Conservation (phyloP, 1,140 invertebrate species). For the Eurosta solidaginis region DNA sequence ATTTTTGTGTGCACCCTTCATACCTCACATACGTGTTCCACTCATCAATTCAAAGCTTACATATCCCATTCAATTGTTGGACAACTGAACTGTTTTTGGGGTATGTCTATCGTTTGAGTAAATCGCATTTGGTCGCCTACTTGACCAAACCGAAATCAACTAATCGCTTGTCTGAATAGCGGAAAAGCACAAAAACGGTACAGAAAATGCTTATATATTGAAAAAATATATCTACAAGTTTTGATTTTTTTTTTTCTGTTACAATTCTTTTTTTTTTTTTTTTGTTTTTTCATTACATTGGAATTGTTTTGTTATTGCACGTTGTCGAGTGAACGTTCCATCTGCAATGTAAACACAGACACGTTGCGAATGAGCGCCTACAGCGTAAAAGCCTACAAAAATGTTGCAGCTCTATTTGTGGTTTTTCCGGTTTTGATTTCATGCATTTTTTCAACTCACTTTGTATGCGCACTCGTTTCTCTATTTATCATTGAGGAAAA, state of each 20-base stretch:
- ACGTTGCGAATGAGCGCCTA: slow-evolving; percentile 48
- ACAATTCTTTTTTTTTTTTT: neutral
- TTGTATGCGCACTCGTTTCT: neutral
- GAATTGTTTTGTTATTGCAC: neutral
- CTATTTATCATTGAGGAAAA: neutral
- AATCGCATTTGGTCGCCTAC: slow-evolving; percentile 24
- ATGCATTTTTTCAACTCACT: neutral
- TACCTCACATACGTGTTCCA: neutral
- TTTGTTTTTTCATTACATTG: neutral
- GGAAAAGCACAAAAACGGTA: slow-evolving; percentile 20
- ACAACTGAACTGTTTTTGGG: neutral
- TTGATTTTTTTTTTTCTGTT: slow-evolving; percentile 27
- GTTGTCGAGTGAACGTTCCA: neutral
- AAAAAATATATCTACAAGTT: slow-evolving; percentile 36
- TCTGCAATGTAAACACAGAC: slow-evolving; percentile 52
- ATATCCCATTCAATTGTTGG: slow-evolving; percentile 3
- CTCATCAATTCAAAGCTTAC: neutral
- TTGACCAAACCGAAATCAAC: slow-evolving; percentile 21
- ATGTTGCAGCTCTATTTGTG: slow-evolving; percentile 32
- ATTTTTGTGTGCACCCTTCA: neutral
- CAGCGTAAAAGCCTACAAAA: slow-evolving; percentile 36
- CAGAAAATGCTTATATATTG: slow-evolving; percentile 43
- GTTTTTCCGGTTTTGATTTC: neutral
- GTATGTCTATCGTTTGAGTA: neutral
- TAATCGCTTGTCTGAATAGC: neutral